phyloP scores from a whole-genome alignment of 2,797 vertebrate species.

The Falco columbarius region DNA sequence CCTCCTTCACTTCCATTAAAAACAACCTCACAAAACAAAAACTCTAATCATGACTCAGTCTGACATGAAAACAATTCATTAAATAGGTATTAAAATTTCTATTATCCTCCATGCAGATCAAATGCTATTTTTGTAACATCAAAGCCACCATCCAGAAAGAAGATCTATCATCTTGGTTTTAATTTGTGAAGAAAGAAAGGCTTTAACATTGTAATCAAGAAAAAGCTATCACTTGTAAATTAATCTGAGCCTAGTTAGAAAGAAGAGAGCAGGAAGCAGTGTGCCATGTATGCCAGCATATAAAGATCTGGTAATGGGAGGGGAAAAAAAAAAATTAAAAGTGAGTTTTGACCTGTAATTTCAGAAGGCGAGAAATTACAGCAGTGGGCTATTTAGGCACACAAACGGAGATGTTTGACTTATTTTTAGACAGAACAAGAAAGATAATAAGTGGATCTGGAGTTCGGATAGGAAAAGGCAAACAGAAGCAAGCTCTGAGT shows the following conservation, averaged over 20 bases:
- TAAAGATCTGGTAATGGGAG: background rate
- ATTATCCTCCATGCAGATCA: background rate
- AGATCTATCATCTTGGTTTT: background rate
- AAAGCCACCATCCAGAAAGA: background rate
- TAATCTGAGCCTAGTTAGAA: background rate
- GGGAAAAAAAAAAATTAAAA: background rate
- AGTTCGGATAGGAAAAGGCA: background rate
- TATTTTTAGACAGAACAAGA: slow-evolving; percentile 13
- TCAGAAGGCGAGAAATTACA: background rate
- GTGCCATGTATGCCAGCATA: background rate
- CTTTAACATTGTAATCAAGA: background rate
- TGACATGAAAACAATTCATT: background rate
- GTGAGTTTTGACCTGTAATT: background rate
- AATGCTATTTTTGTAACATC: background rate
- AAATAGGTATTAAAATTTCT: background rate
- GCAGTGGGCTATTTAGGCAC: background rate
- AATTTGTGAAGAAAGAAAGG: background rate
- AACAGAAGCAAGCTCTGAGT: background rate
- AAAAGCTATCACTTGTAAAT: background rate
- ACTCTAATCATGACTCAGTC: background rate
- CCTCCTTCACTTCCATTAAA: background rate
- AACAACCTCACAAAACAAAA: background rate
- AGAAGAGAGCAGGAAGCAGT: background rate
- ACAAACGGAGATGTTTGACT: background rate
- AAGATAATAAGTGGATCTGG: background rate